These are phyloP conservation scores for Leucopsar rothschildi DNA, from an alignment of 2,113 vertebrate genomes.

Conservation along the genomic window DNA sequence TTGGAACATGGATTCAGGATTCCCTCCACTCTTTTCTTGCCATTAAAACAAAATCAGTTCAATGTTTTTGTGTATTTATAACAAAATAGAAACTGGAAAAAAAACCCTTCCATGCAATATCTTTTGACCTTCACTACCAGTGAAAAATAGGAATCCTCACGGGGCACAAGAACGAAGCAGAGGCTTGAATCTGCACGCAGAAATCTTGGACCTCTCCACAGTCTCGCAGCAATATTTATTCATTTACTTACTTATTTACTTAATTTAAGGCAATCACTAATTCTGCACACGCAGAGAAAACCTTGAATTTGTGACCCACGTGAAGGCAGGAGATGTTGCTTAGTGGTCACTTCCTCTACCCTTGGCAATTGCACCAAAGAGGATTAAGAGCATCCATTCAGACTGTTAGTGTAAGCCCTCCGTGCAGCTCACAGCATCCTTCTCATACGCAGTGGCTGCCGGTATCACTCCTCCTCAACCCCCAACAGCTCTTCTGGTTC, in stretches of 20 bases:
- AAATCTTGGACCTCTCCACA: background rate
- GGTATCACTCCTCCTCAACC: background rate
- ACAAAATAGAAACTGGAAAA: background rate
- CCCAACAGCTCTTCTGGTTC: background rate
- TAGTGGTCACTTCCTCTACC: background rate
- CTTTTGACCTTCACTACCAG: background rate
- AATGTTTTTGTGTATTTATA: background rate
- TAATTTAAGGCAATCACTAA: background rate
- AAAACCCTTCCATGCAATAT: background rate
- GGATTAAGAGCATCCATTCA: background rate
- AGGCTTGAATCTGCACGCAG: background rate
- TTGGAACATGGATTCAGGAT: background rate
- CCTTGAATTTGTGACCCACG: background rate
- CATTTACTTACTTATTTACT: background rate
- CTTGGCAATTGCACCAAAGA: background rate
- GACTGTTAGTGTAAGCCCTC: background rate
- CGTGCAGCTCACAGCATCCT: background rate
- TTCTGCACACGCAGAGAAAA: background rate
- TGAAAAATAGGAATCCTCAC: background rate
- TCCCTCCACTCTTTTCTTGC: background rate
- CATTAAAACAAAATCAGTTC: background rate
- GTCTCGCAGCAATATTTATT: rapidly evolving
- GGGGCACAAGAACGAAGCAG: background rate
- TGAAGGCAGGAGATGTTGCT: background rate
- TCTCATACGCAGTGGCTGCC: background rate